phyloP scores from a whole-genome alignment of 2,113 vertebrate genomes.

The Psilopogon haemacephalus region DNA sequence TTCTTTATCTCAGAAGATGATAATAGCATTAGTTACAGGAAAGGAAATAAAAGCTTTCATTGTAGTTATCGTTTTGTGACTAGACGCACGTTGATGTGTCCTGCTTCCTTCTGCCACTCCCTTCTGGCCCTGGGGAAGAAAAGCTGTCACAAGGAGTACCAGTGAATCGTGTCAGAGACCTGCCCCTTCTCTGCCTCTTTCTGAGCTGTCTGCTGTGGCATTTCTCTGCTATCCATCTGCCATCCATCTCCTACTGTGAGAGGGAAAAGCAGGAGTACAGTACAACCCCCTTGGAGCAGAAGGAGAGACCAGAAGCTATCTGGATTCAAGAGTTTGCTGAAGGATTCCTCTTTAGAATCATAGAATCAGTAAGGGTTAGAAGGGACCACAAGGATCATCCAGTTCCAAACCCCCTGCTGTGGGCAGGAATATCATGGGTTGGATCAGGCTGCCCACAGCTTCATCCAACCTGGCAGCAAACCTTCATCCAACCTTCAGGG shows the following conservation, averaged over 20 bases:
- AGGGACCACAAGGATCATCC: too few relatives aligned
- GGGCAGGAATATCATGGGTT: too few relatives aligned
- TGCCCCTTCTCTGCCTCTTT: accelerated
- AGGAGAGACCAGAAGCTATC: not conserved
- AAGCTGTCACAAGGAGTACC: not conserved
- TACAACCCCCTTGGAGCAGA: not conserved
- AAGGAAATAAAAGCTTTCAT: not conserved
- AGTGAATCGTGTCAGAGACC: not conserved
- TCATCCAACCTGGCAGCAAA: too few relatives aligned
- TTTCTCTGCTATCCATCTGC: not conserved
- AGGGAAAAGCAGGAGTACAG: not conserved
- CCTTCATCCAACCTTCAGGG: too few relatives aligned
- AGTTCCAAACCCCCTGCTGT: too few relatives aligned
- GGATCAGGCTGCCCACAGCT: too few relatives aligned
- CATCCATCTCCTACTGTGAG: not conserved
- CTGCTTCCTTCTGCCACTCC: not conserved
- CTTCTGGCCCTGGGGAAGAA: too few relatives aligned
- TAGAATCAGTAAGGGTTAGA: too few relatives aligned
- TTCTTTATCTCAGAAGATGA: constrained; percentile 8
- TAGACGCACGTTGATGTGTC: not conserved
- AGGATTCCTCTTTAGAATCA: not conserved
- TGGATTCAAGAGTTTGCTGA: not conserved
- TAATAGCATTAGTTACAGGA: not conserved
- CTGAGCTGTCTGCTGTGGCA: not conserved
- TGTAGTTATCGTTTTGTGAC: not conserved